Percentiles rank a stretch among this genome's conserved stretches.
Evolutionary conservation across 2,113 vertebrate genomes (phyloP).

Genomic region (Muntiacus reevesi): DNA sequence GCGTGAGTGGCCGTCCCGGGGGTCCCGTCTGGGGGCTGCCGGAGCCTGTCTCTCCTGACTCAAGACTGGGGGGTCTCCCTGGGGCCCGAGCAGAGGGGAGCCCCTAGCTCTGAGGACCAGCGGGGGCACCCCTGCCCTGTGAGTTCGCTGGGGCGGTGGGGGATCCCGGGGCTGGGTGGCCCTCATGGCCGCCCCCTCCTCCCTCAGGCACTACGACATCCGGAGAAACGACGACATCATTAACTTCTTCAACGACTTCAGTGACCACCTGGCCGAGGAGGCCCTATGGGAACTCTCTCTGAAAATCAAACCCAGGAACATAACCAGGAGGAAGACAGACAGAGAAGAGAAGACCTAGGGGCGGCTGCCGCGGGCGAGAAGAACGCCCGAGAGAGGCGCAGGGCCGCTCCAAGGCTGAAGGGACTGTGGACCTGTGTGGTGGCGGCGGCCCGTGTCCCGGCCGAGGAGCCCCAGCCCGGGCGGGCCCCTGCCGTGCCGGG

Average conservation of each 20-base stretch:
- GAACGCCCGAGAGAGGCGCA: slow-evolving; percentile 48
- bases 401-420: slow-evolving; percentile 74
- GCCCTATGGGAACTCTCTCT: slow-evolving; percentile 98
- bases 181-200: neutral
- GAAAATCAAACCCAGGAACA: slow-evolving; percentile 98
- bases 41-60: neutral
- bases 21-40: rapidly evolving
- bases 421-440: slow-evolving; percentile 63
- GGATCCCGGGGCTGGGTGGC: rapidly evolving
- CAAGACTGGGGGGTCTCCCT: neutral
- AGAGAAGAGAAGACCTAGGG: slow-evolving; percentile 96
- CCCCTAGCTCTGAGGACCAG: neutral
- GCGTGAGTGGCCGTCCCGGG: slow-evolving; percentile 84
- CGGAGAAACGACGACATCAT: slow-evolving; percentile 96
- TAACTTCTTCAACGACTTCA: slow-evolving; percentile 98
- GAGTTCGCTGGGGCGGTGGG: rapidly evolving
- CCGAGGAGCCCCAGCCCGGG: neutral
- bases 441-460: neutral
- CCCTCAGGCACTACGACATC: slow-evolving; percentile 93
- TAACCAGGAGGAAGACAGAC: slow-evolving; percentile 92
- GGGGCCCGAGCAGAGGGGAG: neutral
- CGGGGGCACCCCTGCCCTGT: rapidly evolving
- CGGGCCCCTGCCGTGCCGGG: neutral
- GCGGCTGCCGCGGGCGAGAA: slow-evolving; percentile 48
- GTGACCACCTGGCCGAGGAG: slow-evolving; percentile 97